Conservation (phyloP, 2,797 vertebrate genomes). For the Poeciliopsis paucimaculata region DNA sequence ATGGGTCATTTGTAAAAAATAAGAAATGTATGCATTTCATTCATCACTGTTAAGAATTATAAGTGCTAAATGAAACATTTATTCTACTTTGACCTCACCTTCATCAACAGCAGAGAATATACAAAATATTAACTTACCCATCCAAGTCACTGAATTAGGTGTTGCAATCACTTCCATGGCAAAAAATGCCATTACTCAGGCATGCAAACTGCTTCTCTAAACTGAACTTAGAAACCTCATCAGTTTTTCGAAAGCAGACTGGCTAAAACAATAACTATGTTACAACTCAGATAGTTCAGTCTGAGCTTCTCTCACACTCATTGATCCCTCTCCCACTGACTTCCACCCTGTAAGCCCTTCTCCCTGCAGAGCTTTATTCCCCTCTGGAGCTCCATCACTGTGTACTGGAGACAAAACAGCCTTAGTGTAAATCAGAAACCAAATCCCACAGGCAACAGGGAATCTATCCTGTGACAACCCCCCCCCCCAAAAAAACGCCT, state of each 20-base stretch:
- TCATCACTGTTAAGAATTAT: neutral
- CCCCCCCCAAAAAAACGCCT: constrained; percentile 18
- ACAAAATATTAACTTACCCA: neutral
- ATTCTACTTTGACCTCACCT: neutral
- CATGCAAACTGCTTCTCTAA: neutral
- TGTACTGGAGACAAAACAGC: constrained; percentile 50
- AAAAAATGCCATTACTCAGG: neutral
- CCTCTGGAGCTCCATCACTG: constrained; percentile 35
- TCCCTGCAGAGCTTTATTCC: constrained; percentile 31
- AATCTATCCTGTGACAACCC: constrained; percentile 8
- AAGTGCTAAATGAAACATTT: neutral
- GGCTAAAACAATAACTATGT: neutral
- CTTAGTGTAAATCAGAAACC: constrained; percentile 37
- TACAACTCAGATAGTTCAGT: constrained; percentile 8
- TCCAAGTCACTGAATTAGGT: neutral
- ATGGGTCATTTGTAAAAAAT: neutral
- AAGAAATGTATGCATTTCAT: neutral
- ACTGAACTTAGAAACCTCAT: neutral
- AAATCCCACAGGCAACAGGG: constrained; percentile 31
- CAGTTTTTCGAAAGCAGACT: constrained; percentile 7
- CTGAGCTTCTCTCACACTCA: constrained; percentile 15
- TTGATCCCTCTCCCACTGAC: constrained; percentile 23
- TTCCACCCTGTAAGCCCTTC: constrained; percentile 26
- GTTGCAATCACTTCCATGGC: neutral
- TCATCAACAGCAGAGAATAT: neutral